Evolutionary conservation across 2,888 invertebrate species (phyloP), one percentile per base, ranked within the genome.

Genomic region (Scaptomyza flava): DNA sequence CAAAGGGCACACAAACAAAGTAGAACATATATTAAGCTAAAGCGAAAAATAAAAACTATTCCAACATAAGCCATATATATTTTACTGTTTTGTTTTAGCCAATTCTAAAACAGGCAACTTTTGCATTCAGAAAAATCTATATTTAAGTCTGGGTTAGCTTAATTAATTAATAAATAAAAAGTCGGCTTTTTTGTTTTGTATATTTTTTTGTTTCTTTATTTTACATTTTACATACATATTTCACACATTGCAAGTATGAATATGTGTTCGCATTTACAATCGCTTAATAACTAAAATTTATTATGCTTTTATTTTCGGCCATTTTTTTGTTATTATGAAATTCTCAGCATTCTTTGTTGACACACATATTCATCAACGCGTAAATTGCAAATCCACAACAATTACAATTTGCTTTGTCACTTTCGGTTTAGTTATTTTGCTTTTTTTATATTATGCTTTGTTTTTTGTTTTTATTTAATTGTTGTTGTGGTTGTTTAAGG

Each of bases 191-290:
- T 71, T 51, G 68, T 84, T 81, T 83, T 87, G 77, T 85, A 79
- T 87, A 81, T 78, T 87, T 87, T 81, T 82, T 79, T 72, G 79
- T 87, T 86, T 89, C 81, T 86, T 81, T 88, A 88, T 89, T 86
- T 87, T 89, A 89, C 89, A 89, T 83, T 87, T 83, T 88, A 90
- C 88, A 90, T 89, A 87, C 79, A 85, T 87, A 89, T 83, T 90
- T 89, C 89, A 86, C 89, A 75, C 64, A 79, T 69, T 67, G 85
- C 54, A 85, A 85, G 72, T 85, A 81, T 73, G 84, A 84, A 81
- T 67, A 78, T 81, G 77, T 85, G 77, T 63, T 81, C 87, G 71
- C 82, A 87, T 82, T 87, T 82, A 82, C 82, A 82, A 64, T 87
- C 68, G 66, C 87, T 82, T 82, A 82, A 51, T 53, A 62, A 47